Percentiles rank a stretch among this genome's conserved stretches.
These are phyloP conservation scores for Lepas anatifera DNA, from an alignment of 2,888 invertebrate genomes.

Conservation along the genomic window DNA sequence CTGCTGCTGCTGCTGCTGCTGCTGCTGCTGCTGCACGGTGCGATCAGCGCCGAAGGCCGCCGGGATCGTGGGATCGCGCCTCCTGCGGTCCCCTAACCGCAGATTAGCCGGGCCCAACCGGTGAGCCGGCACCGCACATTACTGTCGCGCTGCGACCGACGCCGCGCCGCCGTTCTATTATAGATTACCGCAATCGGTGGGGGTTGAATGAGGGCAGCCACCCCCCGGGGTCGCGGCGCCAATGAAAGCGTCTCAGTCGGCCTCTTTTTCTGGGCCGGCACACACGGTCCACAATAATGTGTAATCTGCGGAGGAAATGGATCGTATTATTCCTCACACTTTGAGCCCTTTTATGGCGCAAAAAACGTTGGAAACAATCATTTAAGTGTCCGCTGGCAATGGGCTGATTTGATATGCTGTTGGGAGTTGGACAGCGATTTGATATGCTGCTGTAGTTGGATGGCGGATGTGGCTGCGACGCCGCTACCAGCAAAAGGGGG, in stretches of 20 bases:
- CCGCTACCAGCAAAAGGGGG: neutral
- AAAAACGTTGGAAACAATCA: neutral
- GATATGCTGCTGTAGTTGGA: too few species aligned
- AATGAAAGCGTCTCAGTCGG: neutral
- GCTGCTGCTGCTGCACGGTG: neutral
- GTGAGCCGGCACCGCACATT: neutral
- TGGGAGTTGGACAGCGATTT: neutral
- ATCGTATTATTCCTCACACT: conserved; percentile 5
- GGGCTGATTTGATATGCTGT: conserved; percentile 2
- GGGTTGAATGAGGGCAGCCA: neutral
- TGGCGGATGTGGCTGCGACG: too few species aligned
- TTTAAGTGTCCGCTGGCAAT: neutral
- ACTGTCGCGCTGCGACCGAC: neutral
- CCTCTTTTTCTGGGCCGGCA: neutral
- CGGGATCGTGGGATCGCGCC: neutral
- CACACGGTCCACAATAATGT: neutral
- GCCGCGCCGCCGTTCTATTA: neutral
- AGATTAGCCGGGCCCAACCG: neutral
- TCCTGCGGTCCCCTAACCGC: neutral
- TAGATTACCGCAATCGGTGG: neutral
- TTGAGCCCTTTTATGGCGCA: neutral
- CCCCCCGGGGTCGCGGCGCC: neutral
- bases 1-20: neutral
- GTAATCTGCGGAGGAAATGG: conserved; percentile 3
- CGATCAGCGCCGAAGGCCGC: neutral